These are phyloP conservation scores for Agapornis roseicollis DNA, from an alignment of 2,113 vertebrate species.

Conservation along the genomic window DNA sequence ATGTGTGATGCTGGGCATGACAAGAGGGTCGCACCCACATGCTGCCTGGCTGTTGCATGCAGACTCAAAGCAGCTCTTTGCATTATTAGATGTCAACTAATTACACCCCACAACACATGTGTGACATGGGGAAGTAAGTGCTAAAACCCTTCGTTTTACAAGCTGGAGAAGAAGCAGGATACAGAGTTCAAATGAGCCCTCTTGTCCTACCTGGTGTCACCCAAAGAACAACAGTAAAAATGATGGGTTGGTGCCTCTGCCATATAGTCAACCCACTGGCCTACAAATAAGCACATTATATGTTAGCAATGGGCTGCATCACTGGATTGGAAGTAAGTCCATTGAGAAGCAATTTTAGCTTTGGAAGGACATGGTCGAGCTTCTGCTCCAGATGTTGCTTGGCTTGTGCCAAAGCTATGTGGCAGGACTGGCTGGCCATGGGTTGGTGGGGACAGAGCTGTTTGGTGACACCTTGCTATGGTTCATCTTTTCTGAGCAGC, in stretches of 20 bases:
- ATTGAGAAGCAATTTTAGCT: background rate
- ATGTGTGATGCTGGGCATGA: background rate
- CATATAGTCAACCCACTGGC: background rate
- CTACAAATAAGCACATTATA: accelerated
- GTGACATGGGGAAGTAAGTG: background rate
- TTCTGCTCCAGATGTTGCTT: background rate
- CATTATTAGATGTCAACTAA: background rate
- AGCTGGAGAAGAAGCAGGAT: background rate
- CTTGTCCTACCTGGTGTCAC: background rate
- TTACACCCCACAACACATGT: background rate
- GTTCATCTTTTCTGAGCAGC: background rate
- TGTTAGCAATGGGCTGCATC: background rate
- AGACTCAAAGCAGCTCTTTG: background rate
- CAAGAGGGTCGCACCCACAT: background rate
- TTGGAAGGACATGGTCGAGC: too few species aligned
- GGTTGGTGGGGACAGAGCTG: background rate
- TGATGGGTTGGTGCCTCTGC: background rate
- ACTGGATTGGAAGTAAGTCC: background rate
- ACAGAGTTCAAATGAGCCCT: background rate
- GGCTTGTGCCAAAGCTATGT: background rate
- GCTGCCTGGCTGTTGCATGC: background rate
- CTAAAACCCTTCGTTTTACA: background rate
- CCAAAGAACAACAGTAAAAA: background rate
- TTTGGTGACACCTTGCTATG: conserved; percentile 6
- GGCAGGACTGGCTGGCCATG: background rate